A percentile compares a stretch with the other conserved stretches of the same genome.
phyloP scores from a whole-genome alignment of 1,140 invertebrate genomes.

The Papilio glaucus region DNA sequence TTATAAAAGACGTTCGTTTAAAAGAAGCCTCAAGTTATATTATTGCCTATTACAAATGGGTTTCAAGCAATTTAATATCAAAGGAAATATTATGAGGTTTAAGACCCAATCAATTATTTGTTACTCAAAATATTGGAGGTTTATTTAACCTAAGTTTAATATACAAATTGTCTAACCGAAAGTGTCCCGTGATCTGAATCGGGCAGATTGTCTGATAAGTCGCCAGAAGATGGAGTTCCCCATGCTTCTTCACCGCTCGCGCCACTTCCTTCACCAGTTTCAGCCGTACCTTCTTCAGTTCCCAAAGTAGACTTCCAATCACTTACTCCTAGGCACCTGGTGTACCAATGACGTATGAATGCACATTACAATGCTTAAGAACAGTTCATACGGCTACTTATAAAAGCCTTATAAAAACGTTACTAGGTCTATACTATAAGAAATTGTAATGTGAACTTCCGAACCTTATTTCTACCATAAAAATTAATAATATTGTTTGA shows the following conservation, averaged over 20 bases:
- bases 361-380: neutral
- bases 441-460: neutral
- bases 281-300: conserved; percentile 88
- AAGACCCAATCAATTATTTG: too few relatives aligned
- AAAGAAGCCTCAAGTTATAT: too few relatives aligned
- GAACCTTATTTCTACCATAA: neutral
- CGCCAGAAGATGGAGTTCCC: conserved; percentile 93
- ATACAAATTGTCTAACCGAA: conserved; percentile 81
- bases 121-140: too few relatives aligned
- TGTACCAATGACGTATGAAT: neutral
- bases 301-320: conserved; percentile 86
- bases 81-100: neutral
- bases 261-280: conserved; percentile 90
- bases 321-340: conserved; percentile 79
- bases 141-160: neutral
- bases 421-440: too few relatives aligned
- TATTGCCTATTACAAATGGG: too few relatives aligned
- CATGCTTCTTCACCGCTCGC: conserved; percentile 93
- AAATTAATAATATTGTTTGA: neutral
- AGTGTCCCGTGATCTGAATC: conserved; percentile 86
- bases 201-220: conserved; percentile 89
- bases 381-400: neutral
- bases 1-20: too few relatives aligned
- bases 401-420: too few relatives aligned
- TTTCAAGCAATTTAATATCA: neutral